Evolutionary conservation across 2,888 invertebrate genomes (phyloP), one percentile per base, ranked within the genome.

Genomic region (Taphrorychus bicolor): DNA sequence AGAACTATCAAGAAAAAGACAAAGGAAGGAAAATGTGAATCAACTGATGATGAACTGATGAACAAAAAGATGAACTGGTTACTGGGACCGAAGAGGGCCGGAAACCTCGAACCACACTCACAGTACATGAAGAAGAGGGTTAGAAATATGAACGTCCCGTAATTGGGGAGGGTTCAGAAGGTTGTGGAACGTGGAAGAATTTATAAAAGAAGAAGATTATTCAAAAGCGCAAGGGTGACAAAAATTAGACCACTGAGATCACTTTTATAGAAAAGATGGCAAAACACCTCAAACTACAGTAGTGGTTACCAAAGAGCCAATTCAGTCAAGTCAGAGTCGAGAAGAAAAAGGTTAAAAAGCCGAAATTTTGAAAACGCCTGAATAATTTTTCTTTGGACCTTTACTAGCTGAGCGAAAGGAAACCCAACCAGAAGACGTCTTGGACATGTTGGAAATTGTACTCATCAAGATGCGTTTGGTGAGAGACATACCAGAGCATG

Each of bases 1-100:
- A 77, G 79, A 22, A 77, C 79, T 1, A 79, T 78, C 21, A 83
- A 82, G 67, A 82, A 78, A 71, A 79, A 79, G 2, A 70, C 70
- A 11, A 82, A 73, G 71, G 83, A 79, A 59, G 77, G 79, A 23
- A 82, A 76, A 58, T 79, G 80, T 18, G 82, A 84, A 76, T 79
- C 79, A 24, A 84, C 83, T n/a, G n/a, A n/a, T n/a, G n/a, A n/a
- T n/a, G n/a, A n/a, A n/a, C n/a, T n/a, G n/a, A n/a, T n/a, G n/a
- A n/a, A n/a, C n/a, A n/a, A n/a, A n/a, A n/a, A n/a, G n/a, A n/a
- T 5, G 73, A 77, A 71, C 76, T 76, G 22, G 63, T 84, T 7
- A 75, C 76, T 41, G 76, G 78, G 5, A 71, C 74, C 51, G 73
- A 75, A 73, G 76, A 75, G 63, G 76, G 72, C 62, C 71, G 70